Evolutionary conservation across 2,797 vertebrate species (phyloP), one percentile per base, ranked within the genome.

Genomic region (Neoniphon sammara): DNA sequence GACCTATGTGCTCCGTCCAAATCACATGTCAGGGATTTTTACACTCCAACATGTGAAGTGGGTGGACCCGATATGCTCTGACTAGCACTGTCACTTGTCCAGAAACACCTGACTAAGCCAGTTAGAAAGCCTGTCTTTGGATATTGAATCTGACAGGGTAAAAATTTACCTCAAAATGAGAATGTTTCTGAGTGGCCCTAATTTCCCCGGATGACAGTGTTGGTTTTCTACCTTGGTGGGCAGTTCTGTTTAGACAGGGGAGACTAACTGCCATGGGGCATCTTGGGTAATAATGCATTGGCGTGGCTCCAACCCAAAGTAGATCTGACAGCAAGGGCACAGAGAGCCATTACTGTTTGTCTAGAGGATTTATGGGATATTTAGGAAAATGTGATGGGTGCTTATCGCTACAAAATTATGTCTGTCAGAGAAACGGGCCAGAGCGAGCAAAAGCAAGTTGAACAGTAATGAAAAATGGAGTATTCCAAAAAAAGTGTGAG

Each of bases 301-400:
- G 87, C 82, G 78, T 66, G 66, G 52, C 75, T 78, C 81, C 85
- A 87, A 79, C 44, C 87, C 80, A 90, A 92, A 92, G 77, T 59
- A 80, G 81, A 90, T 82, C 77, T 89, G 92, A 93, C 94, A 92
- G 91, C 82, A 75, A 80, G 89, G 86, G 84, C 85, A 88, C 59
- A 68, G 72, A 69, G 82, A 89, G 73, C 86, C 85, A 91, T 93
- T 91, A 91, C 76, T 71, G 89, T 89, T 91, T 91, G 91, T 93
- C 91, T 78, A 56, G 67, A 84, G 89, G 85, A 91, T 91, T 91
- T 91, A 90, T 88, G 84, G 67, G 70, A 84, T 85, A 85, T 93
- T 93, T 88, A 89, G 83, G 75, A 81, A 89, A 91, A 89, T 75
- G 73, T 78, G 87, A 91, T 85, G 63, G 77, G 83, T 82, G 84